A percentile compares a stretch with the other conserved stretches of the same genome.
Evolutionary conservation across 2,113 vertebrate genomes (phyloP).

Genomic region (Crotalus viridis): DNA sequence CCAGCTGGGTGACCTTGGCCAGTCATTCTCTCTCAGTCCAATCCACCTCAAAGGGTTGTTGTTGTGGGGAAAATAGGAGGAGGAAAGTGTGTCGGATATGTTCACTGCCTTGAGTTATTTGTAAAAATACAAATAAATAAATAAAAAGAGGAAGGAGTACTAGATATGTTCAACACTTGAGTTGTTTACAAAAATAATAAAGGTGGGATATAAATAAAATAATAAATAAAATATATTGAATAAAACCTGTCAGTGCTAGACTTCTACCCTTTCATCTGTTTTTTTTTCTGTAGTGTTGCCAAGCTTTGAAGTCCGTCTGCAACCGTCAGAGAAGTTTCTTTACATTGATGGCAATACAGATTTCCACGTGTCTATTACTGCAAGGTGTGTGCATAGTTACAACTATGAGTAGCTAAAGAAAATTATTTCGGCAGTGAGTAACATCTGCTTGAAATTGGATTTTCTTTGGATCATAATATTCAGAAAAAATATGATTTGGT

Average conservation of each 20-base stretch:
- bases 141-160: background rate
- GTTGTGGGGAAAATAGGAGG: no score
- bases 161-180: no score
- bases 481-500: background rate
- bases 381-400: constrained; percentile 63
- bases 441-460: background rate
- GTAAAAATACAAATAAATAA: no score
- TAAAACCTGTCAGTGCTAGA: background rate
- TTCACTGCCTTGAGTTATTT: no score
- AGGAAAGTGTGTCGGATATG: background rate
- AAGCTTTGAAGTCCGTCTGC: constrained; percentile 81
- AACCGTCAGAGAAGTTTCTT: constrained; percentile 67
- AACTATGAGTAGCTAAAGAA: fast-evolving
- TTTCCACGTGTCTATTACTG: constrained; percentile 69
- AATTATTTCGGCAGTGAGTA: background rate
- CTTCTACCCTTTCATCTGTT: background rate
- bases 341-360: constrained; percentile 66
- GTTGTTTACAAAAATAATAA: no score
- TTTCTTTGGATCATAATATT: background rate
- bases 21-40: no score
- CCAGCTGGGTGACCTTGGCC: no score
- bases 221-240: no score
- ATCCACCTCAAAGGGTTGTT: no score
- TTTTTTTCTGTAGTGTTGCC: constrained; percentile 62
- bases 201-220: no score